Evolutionary conservation across 1,140 invertebrate genomes (phyloP).

Genomic region (Elymnias hypermnestra): DNA sequence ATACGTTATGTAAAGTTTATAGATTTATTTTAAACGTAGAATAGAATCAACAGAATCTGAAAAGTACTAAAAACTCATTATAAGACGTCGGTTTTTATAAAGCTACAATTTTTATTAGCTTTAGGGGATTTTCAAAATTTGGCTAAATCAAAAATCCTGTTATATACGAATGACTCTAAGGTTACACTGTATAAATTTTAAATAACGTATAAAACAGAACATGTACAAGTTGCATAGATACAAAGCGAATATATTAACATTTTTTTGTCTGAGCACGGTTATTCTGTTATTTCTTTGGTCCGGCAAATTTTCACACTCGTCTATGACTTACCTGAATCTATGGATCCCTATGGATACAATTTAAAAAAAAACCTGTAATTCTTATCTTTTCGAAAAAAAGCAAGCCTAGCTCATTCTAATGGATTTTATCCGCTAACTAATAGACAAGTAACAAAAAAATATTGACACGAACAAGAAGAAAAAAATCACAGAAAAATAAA

Average conservation of each 20-base stretch:
- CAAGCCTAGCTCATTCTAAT: constrained; percentile 46
- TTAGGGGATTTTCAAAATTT: too few relatives aligned
- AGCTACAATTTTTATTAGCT: too few relatives aligned
- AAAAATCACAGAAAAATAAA: constrained; percentile 65
- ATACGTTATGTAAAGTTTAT: too few relatives aligned
- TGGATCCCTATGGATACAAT: too few relatives aligned
- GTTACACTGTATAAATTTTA: too few relatives aligned
- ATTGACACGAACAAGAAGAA: constrained; percentile 35
- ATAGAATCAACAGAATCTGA: too few relatives aligned
- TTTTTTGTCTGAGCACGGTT: constrained; percentile 13
- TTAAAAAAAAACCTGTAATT: constrained; percentile 19
- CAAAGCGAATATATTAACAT: constrained; percentile 28
- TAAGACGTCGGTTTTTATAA: too few relatives aligned
- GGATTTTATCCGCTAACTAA: constrained; percentile 56
- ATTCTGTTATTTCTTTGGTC: constrained; percentile 15
- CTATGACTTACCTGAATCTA: constrained; percentile 14
- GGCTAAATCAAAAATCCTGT: too few relatives aligned
- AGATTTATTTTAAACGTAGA: too few relatives aligned
- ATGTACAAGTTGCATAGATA: constrained; percentile 26
- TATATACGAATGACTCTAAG: too few relatives aligned
- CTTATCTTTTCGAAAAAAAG: constrained; percentile 20
- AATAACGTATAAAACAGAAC: constrained; percentile 21
- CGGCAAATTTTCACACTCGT: constrained; percentile 14
- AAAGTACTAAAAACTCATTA: too few relatives aligned
- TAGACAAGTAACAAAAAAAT: constrained; percentile 39